Base-by-base conservation (phyloP, 2,797 vertebrate genomes). In the Esox masquinongy region DNA sequence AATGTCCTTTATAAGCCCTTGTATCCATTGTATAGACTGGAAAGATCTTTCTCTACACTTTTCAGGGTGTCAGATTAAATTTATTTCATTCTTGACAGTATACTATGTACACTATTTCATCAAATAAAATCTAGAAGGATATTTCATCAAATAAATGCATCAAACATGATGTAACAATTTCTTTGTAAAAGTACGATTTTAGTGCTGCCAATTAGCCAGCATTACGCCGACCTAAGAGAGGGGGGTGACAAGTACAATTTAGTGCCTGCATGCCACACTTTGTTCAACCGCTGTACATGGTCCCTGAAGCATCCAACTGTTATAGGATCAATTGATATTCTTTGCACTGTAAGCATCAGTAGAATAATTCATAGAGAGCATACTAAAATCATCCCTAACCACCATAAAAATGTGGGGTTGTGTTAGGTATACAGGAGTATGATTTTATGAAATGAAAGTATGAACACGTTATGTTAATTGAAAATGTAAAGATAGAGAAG, bases 211-310 rank as follows among this genome's bases (percentile, higher is more conserved):
- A 70, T 67, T 39, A 34, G 43, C 72, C 68, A 63, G 68, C 64
- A 73, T 72, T 84, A 12, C 8, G 70, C 75, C 82, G 87, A 85
- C 83, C 82, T 74, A 75, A 79, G 81, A 85, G 79, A 81, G 79
- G 12, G 68, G 86, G 80, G 83, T 82, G 81, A 90, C 78, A 85
- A 82, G 86, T 68, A 83, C 82, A 84, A 89, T 91, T 89, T 90
- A 85, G 90, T 80, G 83, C 84, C 80, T 82, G 59, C 34, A 29
- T 72, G 82, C 63, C 19, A 53, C 87, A 81, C 77, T 85, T 83
- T 14, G 73, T 84, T 80, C 83, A 76, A 87, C 75, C 49, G 75
- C 31, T 79, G 79, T 81, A 78, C 83, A 74, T 68, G 80, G 83
- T 74, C 84, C 77, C 81, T 73, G 76, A 83, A 84, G 85, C 85